These are phyloP conservation scores for Apoda limacodes DNA, from an alignment of 2,888 invertebrate genomes.

Conservation along the genomic window DNA sequence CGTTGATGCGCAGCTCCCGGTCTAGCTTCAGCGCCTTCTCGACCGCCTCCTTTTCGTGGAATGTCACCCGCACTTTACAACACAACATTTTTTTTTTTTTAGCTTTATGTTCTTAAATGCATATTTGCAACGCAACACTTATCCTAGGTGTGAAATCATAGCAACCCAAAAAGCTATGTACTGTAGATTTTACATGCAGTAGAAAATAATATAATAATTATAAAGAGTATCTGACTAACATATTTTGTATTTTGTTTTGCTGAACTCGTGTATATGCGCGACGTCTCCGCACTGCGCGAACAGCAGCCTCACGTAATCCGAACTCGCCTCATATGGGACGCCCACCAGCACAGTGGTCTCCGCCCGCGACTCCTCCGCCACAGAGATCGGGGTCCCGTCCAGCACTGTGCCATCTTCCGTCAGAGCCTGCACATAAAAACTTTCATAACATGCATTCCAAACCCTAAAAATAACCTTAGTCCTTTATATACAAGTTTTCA, in stretches of 20 bases:
- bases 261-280: conserved; percentile 64
- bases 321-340: conserved; percentile 59
- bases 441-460: too few species aligned
- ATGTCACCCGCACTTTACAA: conserved; percentile 53
- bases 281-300: conserved; percentile 58
- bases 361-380: conserved; percentile 55
- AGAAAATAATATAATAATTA: conserved; percentile 6
- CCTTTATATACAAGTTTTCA: too few species aligned
- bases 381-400: conserved; percentile 45
- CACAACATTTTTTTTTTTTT: conserved; percentile 1
- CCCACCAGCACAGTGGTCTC: conserved; percentile 64
- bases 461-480: too few species aligned
- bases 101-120: conserved; percentile 1
- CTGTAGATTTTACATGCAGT: conserved; percentile 1
- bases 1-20: conserved; percentile 64
- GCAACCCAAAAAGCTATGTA: neutral
- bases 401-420: conserved; percentile 45
- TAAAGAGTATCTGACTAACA: conserved; percentile 37
- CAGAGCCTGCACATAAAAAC: conserved; percentile 38
- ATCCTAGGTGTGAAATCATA: conserved; percentile 1
- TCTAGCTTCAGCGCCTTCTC: conserved; percentile 60
- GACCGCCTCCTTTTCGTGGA: conserved; percentile 54
- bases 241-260: conserved; percentile 66
- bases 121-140: neutral
- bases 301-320: conserved; percentile 52